phyloP scores from a whole-genome alignment of 1,140 invertebrate species.

The Sipha flava region DNA sequence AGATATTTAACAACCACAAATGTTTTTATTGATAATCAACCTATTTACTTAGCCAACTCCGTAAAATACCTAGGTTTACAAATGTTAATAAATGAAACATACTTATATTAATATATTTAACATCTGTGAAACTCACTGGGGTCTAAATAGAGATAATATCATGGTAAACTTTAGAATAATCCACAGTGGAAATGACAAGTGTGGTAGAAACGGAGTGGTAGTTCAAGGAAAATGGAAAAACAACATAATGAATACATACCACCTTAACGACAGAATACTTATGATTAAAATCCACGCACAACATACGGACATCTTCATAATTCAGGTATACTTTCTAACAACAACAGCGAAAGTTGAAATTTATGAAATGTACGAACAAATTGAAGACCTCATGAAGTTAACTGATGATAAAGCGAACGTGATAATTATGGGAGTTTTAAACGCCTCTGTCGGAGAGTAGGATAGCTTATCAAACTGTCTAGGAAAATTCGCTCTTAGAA shows the following conservation, averaged over 20 bases:
- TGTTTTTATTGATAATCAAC: no score
- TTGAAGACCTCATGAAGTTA: conserved; percentile 27
- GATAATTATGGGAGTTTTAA: conserved; percentile 39
- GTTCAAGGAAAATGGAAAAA: not conserved
- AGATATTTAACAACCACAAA: no score
- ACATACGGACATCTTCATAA: conserved; percentile 38
- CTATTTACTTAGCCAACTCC: no score
- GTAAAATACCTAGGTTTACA: no score
- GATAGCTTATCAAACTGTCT: not conserved
- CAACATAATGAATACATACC: not conserved
- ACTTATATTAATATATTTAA: conserved; percentile 34
- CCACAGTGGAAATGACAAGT: not conserved
- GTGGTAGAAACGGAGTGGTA: conserved; percentile 35
- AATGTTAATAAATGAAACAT: conserved; percentile 32
- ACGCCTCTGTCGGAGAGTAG: conserved; percentile 38
- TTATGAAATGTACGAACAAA: conserved; percentile 37
- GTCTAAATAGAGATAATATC: not conserved
- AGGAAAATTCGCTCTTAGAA: conserved; percentile 38
- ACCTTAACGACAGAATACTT: conserved; percentile 34
- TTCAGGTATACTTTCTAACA: conserved; percentile 42
- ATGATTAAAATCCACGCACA: conserved; percentile 32
- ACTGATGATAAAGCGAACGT: conserved; percentile 34
- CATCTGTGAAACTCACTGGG: conserved; percentile 34
- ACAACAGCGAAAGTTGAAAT: conserved; percentile 37
- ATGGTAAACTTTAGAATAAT: conserved; percentile 2